Evolutionary conservation across 35 echinoderm and acorn worm species (phyloP).

Genomic region (Lytechinus pictus): DNA sequence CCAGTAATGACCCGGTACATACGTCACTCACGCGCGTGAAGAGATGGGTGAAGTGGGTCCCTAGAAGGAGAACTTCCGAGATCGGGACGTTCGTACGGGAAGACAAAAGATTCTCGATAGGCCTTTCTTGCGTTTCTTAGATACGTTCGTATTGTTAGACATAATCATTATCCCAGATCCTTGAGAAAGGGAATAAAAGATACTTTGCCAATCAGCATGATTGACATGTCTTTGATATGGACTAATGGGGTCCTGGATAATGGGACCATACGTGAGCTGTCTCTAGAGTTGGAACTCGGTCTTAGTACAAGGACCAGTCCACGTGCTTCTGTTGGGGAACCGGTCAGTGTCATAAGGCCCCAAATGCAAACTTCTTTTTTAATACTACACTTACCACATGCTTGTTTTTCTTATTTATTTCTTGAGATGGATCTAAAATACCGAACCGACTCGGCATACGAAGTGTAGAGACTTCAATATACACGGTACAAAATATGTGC

Average conservation of each 20-base stretch:
- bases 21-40: background rate
- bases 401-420: background rate
- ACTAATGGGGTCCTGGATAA: background rate
- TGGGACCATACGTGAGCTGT: background rate
- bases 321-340: background rate
- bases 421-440: background rate
- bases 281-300: background rate
- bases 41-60: background rate
- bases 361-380: too few species aligned
- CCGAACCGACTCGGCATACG: background rate
- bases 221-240: background rate
- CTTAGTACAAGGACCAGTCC: background rate
- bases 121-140: background rate
- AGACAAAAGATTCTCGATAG: background rate
- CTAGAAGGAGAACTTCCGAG: background rate
- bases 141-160: background rate
- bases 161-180: background rate
- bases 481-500: too few species aligned
- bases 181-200: background rate
- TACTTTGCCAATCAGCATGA: background rate
- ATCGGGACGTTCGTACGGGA: background rate
- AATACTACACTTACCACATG: too few species aligned
- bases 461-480: too few species aligned
- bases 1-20: background rate
- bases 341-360: too few species aligned